Base-by-base conservation (phyloP, 2,888 invertebrate species). In the Ischnura elegans region DNA sequence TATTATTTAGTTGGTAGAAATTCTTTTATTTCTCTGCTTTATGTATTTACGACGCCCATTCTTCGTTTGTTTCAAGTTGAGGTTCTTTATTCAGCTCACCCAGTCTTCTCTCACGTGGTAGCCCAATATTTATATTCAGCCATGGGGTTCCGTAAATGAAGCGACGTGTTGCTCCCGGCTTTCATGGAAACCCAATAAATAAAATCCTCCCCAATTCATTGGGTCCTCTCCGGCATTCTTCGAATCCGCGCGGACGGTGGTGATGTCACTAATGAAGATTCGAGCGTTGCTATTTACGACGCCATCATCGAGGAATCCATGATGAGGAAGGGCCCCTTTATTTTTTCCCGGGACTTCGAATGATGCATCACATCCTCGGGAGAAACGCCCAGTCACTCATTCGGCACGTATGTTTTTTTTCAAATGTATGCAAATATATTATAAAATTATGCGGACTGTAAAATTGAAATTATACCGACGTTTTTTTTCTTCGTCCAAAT, bases 231-330 rank as follows among this genome's bases (percentile, higher is more conserved):
- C 76, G 76, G 36, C 29, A 76, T 76, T 76, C 76, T 76, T 36
- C 76, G 76, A 76, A 76, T 10, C 36, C 76, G 36, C 29, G 76
- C 29, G 10, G 61, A 51, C 1, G 51, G 19, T 47, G 61, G 29
- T 76, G 76, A 76, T 76, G 76, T 76, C 76, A 76, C 76, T 76
- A 76, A 76, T 76, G 76, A 76, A 76, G 76, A 76, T 76, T 29
- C 76, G 36, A 76, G 36, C 76, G 13, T 3, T 76, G 36, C 76
- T 36, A 10, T 76, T 76, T 36, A 76, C 36, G n/a, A 16, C 36
- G 2, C 4, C 76, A 29, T 36, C 76, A 13, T 36, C 76, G 76
- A 6, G n/a, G n/a, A 36, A 76, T 76, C 36, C 76, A 76, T 13
- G 25, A 1, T 36, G n/a, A 36, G 13, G 76, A 10, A 2, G 2